These are phyloP conservation scores for Morpho helenor DNA, from an alignment of 2,888 invertebrate genomes.

Conservation along the genomic window DNA sequence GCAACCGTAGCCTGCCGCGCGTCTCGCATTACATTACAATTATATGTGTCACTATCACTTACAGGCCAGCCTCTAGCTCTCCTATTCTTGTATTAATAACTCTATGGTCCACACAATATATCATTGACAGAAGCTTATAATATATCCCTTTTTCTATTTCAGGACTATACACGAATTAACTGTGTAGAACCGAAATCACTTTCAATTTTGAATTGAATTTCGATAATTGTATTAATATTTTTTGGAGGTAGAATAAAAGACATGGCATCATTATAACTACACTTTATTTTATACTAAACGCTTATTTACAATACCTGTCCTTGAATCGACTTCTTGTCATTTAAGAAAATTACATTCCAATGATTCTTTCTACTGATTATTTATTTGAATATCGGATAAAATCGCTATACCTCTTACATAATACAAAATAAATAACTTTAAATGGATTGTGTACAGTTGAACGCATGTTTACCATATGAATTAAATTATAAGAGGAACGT, in stretches of 20 bases:
- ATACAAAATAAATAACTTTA: conserved; percentile 67
- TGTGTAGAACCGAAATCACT: conserved; percentile 34
- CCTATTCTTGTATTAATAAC: too few species aligned
- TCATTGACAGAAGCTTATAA: too few species aligned
- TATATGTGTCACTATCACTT: too few species aligned
- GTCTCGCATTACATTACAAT: too few species aligned
- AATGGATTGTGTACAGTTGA: conserved; percentile 38
- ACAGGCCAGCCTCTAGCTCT: too few species aligned
- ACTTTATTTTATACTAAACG: conserved; percentile 65
- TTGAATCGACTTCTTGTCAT: conserved; percentile 34
- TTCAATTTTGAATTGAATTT: conserved; percentile 25
- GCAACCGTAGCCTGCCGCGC: too few species aligned
- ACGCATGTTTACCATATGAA: conserved; percentile 9
- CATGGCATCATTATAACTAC: conserved; percentile 66
- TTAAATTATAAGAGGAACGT: conserved; percentile 26
- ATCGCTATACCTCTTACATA: conserved; percentile 38
- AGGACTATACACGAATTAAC: conserved; percentile 48
- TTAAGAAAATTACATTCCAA: conserved; percentile 38
- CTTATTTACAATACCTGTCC: conserved; percentile 67
- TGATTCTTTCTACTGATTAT: conserved; percentile 24
- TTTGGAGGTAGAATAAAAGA: conserved; percentile 42
- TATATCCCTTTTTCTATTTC: conserved; percentile 28
- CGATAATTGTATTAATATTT: background rate
- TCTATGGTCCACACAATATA: too few species aligned
- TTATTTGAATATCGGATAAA: conserved; percentile 23